These are phyloP conservation scores for Anastrepha obliqua DNA, from an alignment of 1,140 invertebrate species.

Conservation along the genomic window DNA sequence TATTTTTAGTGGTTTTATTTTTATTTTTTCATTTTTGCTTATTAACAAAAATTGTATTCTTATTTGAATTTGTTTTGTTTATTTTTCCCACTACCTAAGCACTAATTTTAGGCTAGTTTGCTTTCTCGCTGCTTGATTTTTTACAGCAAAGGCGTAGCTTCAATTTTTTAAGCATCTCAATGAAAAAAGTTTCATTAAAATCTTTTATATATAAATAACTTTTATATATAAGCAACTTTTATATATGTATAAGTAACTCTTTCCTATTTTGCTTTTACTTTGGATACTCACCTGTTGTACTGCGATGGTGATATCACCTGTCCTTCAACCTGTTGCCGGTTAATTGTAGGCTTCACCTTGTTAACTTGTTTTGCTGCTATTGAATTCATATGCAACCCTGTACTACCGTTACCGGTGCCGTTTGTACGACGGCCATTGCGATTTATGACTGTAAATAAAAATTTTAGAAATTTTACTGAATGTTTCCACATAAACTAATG, in stretches of 20 bases:
- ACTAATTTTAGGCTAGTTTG: too few relatives aligned
- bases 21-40: too few relatives aligned
- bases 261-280: background rate
- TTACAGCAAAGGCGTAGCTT: too few relatives aligned
- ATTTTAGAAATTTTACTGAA: background rate
- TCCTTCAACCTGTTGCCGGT: constrained; percentile 81
- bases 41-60: too few relatives aligned
- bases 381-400: constrained; percentile 80
- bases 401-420: constrained; percentile 78
- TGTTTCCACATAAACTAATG: too few relatives aligned
- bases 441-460: constrained; percentile 73
- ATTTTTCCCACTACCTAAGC: too few relatives aligned
- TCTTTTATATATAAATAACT: too few relatives aligned
- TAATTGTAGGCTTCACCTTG: constrained; percentile 90
- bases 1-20: too few relatives aligned
- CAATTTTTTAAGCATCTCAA: background rate
- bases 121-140: too few relatives aligned
- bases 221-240: too few relatives aligned
- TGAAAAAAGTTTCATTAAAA: too few relatives aligned
- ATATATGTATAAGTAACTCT: background rate
- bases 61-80: too few relatives aligned
- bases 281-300: constrained; percentile 73
- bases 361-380: constrained; percentile 86
- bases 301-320: constrained; percentile 75
- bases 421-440: constrained; percentile 80